Conservation (phyloP, 2,797 vertebrate genomes). For the Columba guinea region DNA sequence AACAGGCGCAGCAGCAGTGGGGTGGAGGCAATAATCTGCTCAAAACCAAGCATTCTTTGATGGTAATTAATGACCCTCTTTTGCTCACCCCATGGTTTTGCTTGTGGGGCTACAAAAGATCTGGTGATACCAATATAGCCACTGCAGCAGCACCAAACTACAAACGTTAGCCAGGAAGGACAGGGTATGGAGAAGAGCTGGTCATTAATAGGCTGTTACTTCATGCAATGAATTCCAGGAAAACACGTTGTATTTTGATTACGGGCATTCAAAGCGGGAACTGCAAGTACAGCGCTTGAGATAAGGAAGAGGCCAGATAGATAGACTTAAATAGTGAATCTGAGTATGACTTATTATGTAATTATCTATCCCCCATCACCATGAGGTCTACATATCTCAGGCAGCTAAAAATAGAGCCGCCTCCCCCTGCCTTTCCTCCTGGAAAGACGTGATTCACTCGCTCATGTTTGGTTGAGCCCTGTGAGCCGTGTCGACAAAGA, state of each 20-base stretch:
- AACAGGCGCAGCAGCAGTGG: rapidly evolving
- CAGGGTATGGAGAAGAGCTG: rapidly evolving
- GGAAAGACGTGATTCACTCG: background rate
- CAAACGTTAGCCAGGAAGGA: background rate
- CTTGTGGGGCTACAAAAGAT: background rate
- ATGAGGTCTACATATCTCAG: background rate
- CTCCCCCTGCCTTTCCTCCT: background rate
- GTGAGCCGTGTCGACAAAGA: rapidly evolving
- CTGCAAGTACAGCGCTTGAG: conserved; percentile 31
- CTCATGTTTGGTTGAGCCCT: background rate
- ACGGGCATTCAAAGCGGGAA: background rate
- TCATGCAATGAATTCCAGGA: conserved; percentile 49
- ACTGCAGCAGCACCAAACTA: rapidly evolving
- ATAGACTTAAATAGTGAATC: conserved; percentile 43
- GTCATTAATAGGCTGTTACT: conserved; percentile 19
- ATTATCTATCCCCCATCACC: conserved; percentile 1
- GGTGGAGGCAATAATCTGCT: background rate
- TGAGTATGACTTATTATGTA: conserved; percentile 32
- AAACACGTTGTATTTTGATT: conserved; percentile 13
- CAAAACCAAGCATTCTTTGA: background rate
- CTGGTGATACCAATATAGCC: background rate
- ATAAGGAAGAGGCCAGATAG: conserved; percentile 44
- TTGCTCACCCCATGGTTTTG: background rate
- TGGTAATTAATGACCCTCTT: too few relatives aligned
- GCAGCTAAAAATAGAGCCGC: conserved; percentile 40